These are phyloP conservation scores for Paraplagusia blochii DNA, from an alignment of 2,113 vertebrate genomes.

Conservation along the genomic window DNA sequence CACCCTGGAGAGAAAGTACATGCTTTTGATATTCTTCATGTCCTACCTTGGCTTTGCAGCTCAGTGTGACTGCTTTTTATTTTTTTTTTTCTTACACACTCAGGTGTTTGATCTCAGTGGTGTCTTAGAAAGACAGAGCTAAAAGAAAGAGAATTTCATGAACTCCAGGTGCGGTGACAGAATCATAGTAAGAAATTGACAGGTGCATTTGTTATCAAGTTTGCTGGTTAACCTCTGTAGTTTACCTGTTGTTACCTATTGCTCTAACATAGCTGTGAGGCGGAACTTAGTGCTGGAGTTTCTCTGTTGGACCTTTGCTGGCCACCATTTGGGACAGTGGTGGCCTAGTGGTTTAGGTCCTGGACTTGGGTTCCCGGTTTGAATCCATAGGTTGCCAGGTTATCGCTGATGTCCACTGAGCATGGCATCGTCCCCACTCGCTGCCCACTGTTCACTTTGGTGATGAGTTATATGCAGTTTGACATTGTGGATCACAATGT, in stretches of 20 bases:
- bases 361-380: too few relatives aligned
- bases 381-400: too few relatives aligned
- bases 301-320: background rate
- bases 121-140: slow-evolving; percentile 13
- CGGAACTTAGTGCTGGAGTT: slow-evolving; percentile 21
- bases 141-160: slow-evolving; percentile 28
- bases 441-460: too few relatives aligned
- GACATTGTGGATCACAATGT: too few relatives aligned
- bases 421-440: too few relatives aligned
- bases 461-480: too few relatives aligned
- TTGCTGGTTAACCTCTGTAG: background rate
- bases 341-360: too few relatives aligned
- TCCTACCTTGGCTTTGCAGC: slow-evolving; percentile 7
- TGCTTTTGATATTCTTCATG: slow-evolving; percentile 45
- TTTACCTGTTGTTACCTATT: too few relatives aligned
- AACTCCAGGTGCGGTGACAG: background rate
- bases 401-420: too few relatives aligned
- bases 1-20: slow-evolving; percentile 28
- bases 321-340: too few relatives aligned
- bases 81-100: background rate
- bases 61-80: background rate
- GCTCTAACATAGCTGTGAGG: slow-evolving; percentile 7
- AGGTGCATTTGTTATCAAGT: slow-evolving; percentile 6
- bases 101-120: slow-evolving; percentile 35
- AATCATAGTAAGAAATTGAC: background rate